These are phyloP conservation scores for Probosciger aterrimus DNA, from an alignment of 2,113 vertebrate genomes.

Conservation along the genomic window DNA sequence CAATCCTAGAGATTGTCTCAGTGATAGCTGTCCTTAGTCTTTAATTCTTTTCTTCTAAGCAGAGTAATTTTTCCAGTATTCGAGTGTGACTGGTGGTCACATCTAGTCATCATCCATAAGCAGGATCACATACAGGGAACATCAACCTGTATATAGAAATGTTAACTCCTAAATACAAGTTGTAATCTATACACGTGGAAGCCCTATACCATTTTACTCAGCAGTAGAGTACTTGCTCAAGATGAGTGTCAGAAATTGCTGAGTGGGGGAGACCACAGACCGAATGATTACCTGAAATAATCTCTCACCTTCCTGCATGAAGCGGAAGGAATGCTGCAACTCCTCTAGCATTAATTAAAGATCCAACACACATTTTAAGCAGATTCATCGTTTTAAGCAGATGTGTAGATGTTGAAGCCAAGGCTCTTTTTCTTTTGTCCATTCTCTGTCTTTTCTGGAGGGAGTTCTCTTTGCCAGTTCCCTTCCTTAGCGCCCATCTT, in stretches of 20 bases:
- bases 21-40: not conserved
- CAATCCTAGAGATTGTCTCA: not conserved
- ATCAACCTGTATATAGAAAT: not conserved
- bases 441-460: not conserved
- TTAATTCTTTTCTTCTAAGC: not conserved
- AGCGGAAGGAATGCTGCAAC: accelerated
- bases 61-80: not conserved
- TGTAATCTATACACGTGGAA: not conserved
- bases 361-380: not conserved
- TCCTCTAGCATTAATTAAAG: not conserved
- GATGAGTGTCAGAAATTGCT: not conserved
- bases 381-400: not conserved
- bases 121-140: not conserved
- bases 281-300: not conserved
- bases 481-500: not conserved
- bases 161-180: not conserved
- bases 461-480: not conserved
- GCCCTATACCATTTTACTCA: not conserved
- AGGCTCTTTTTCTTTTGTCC: not conserved
- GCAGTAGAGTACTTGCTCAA: not conserved
- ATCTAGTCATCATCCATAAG: not conserved
- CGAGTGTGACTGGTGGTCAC: not conserved
- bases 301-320: not conserved
- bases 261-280: not conserved
- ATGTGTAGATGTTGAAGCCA: not conserved